Conservation (phyloP, 2,113 vertebrate genomes). For the Vireo altiloquus region DNA sequence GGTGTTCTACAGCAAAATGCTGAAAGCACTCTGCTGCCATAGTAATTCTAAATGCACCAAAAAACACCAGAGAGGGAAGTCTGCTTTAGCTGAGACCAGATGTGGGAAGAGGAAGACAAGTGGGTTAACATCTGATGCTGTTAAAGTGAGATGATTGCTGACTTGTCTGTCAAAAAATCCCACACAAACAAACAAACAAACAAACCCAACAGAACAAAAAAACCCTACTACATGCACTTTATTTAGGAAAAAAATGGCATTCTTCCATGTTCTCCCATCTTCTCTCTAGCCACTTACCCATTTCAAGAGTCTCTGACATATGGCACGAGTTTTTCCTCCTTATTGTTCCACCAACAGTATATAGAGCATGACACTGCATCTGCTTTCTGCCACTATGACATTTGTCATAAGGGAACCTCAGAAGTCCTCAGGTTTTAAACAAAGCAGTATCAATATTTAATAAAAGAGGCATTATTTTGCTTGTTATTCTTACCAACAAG, state of each 20-base stretch:
- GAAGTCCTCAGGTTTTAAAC: background rate
- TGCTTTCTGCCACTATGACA: background rate
- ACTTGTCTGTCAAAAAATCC: background rate
- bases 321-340: background rate
- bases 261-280: background rate
- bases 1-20: background rate
- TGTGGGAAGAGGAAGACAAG: background rate
- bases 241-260: background rate
- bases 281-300: background rate
- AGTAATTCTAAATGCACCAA: background rate
- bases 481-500: conserved; percentile 84
- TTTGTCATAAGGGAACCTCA: background rate
- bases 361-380: background rate
- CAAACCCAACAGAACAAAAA: background rate
- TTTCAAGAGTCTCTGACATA: background rate
- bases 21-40: background rate
- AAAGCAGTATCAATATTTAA: background rate
- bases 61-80: background rate
- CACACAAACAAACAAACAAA: too few relatives aligned
- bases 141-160: background rate
- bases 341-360: background rate
- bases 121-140: background rate
- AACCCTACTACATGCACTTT: accelerated
- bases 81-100: background rate
- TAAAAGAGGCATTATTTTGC: background rate